Base-by-base conservation (phyloP, 2,113 vertebrate species). In the Mystacornis crossleyi region DNA sequence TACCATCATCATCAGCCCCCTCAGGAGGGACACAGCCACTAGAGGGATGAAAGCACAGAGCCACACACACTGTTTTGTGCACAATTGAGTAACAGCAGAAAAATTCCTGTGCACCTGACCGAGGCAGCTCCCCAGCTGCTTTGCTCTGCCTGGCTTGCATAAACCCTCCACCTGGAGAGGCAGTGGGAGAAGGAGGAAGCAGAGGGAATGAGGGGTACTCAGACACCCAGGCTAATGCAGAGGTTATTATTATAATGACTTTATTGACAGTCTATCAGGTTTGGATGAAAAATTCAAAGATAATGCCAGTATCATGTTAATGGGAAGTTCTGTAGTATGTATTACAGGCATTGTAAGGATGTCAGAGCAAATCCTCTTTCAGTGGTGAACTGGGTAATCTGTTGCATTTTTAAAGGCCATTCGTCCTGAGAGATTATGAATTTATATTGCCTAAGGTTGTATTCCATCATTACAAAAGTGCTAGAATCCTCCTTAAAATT, bases 401-500 rank as follows among this genome's bases (percentile, higher is more conserved):
- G 81, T 87, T 98, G 96, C 94, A 97, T 97, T 98, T 98, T 98
- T 97, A 97, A 98, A 97, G 97, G 90, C 96, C 93, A 96, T 97
- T 98, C 38, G 34, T 97, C 97, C 97, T 97, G 95, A 91, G 97
- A 98, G 97, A 97, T 98, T 97, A 94, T 96, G 96, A 98, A 97
- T 97, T 98, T 97, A 96, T 96, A 96, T 96, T 89, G 97, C 98
- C 97, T 97, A 91, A 79, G 97, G 97, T 98, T 94, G 79, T 97
- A 97, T 97, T 98, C 97, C 95, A 97, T 97, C 97, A 97, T 97
- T 98, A 98, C 96, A 96, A 97, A 98, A 98, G 94, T 96, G 94
- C 94, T 95, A 85, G 96, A 97, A 95, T 95, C 84, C 93, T 97
- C 92, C 42, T 84, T 97, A 97, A 98, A 98, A 98, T 97, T 97